These are phyloP conservation scores for Meta bourneti DNA, from an alignment of 2,888 invertebrate species.

Conservation along the genomic window DNA sequence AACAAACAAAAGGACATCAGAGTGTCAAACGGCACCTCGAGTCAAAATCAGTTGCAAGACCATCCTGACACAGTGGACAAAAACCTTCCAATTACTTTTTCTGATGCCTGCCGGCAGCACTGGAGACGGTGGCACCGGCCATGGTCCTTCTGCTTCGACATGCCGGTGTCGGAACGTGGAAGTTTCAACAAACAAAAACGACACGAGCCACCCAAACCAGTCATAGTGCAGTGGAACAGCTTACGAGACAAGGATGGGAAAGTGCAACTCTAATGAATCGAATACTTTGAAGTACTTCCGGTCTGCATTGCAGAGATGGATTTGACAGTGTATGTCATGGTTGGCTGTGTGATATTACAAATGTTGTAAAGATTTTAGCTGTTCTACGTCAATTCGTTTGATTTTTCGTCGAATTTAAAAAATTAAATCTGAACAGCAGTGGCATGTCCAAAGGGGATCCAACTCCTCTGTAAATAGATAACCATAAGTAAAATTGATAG, in stretches of 20 bases:
- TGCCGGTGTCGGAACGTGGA: conserved; percentile 45
- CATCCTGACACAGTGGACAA: not conserved
- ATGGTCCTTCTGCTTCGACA: conserved; percentile 68
- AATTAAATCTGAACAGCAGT: too few species aligned
- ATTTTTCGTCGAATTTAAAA: too few species aligned
- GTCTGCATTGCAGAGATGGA: too few species aligned
- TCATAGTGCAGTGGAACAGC: conserved; percentile 40
- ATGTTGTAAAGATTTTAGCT: too few species aligned
- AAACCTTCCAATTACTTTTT: not conserved
- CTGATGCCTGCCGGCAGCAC: conserved; percentile 11
- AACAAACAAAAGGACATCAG: conserved; percentile 14
- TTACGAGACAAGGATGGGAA: conserved; percentile 29
- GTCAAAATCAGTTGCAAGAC: not conserved
- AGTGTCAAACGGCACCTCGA: not conserved
- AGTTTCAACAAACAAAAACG: not conserved
- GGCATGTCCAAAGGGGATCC: too few species aligned
- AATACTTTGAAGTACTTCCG: too few species aligned
- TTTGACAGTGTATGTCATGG: too few species aligned
- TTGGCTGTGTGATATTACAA: too few species aligned
- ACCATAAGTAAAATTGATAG: too few species aligned
- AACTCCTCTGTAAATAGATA: too few species aligned
- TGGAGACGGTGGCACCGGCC: conserved; percentile 54
- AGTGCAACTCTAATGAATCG: too few species aligned
- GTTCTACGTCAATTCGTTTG: too few species aligned
- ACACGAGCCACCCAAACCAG: conserved; percentile 30